These are phyloP conservation scores for Chloropsis hardwickii DNA, from an alignment of 2,113 vertebrate species.

Conservation along the genomic window DNA sequence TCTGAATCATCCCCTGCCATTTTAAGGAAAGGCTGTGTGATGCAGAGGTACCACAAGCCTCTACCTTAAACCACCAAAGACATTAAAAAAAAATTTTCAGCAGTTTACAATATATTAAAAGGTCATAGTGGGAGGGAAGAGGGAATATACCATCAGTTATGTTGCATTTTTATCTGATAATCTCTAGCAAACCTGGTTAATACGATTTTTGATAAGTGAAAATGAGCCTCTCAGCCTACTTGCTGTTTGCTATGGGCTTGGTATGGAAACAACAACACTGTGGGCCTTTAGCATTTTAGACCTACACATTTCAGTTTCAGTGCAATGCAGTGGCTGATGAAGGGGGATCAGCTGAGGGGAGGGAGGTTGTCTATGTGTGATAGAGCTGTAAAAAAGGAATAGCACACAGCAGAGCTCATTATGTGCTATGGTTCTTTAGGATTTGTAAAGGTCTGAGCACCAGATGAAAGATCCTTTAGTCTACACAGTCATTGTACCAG, in stretches of 20 bases:
- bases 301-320: neutral
- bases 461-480: neutral
- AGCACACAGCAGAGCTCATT: neutral
- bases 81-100: slow-evolving; percentile 22
- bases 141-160: neutral
- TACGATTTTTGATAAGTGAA: neutral
- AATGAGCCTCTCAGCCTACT: neutral
- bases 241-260: neutral
- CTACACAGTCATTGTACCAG: neutral
- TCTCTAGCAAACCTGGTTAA: neutral
- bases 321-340: neutral
- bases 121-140: slow-evolving; percentile 8
- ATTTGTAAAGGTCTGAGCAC: neutral
- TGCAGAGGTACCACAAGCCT: neutral
- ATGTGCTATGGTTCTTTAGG: neutral
- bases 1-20: neutral
- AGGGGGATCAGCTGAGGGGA: neutral
- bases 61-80: neutral
- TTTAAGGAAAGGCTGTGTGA: neutral
- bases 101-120: slow-evolving; percentile 19
- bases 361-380: neutral
- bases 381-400: neutral
- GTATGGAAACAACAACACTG: neutral
- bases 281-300: neutral
- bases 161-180: neutral